These are phyloP conservation scores for Thysanoteuthis rhombus DNA, from an alignment of 2,888 invertebrate genomes.

Conservation along the genomic window DNA sequence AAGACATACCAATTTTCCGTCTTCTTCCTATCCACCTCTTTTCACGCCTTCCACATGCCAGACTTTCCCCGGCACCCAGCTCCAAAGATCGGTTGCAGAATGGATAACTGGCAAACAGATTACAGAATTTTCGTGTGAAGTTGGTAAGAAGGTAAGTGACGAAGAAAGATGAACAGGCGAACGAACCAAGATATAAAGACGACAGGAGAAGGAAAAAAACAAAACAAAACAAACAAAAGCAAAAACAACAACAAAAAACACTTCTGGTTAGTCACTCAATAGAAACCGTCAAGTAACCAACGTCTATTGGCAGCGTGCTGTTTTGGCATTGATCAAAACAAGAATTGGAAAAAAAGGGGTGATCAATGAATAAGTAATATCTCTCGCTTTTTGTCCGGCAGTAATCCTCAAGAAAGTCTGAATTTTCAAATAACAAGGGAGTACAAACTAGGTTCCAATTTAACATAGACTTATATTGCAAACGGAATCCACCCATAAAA, in stretches of 20 bases:
- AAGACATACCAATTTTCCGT: neutral
- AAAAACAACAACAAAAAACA: neutral
- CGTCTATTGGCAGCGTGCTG: too few relatives aligned
- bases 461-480: too few relatives aligned
- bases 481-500: too few relatives aligned
- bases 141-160: neutral
- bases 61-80: neutral
- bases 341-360: too few relatives aligned
- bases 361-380: too few relatives aligned
- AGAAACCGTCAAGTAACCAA: too few relatives aligned
- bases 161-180: neutral
- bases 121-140: constrained; percentile 12
- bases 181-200: neutral
- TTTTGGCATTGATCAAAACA: too few relatives aligned
- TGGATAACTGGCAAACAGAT: neutral
- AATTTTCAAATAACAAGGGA: too few relatives aligned
- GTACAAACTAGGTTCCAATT: too few relatives aligned
- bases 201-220: neutral
- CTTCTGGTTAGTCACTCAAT: too few relatives aligned
- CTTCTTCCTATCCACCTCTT: neutral
- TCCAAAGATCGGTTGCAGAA: neutral
- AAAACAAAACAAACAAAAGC: neutral
- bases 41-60: neutral
- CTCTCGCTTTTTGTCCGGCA: too few relatives aligned
- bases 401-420: too few relatives aligned